Percentiles rank a stretch among this genome's conserved stretches.
These are phyloP conservation scores for Anthonomus grandis DNA, from an alignment of 1,140 invertebrate genomes.

Conservation along the genomic window DNA sequence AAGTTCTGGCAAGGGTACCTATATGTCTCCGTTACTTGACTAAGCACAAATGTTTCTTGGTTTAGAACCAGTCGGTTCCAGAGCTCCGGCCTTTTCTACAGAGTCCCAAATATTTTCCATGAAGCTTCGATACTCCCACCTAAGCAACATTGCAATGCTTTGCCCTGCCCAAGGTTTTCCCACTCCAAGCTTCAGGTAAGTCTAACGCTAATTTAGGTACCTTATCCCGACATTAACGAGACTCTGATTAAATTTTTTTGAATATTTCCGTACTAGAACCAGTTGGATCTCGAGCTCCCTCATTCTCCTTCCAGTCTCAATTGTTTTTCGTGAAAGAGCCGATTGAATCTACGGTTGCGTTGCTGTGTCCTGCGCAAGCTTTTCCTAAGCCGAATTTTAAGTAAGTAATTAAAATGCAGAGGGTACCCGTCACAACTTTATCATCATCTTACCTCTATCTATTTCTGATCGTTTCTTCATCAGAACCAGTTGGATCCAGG, in stretches of 20 bases:
- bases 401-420: not conserved
- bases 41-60: no score
- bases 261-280: no score
- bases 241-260: slow-evolving; percentile 9
- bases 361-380: slow-evolving; percentile 58
- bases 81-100: slow-evolving; percentile 56
- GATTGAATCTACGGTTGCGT: slow-evolving; percentile 44
- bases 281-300: slow-evolving; percentile 64
- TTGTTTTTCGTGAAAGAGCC: slow-evolving; percentile 58
- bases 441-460: slow-evolving; percentile 9
- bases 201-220: slow-evolving; percentile 53
- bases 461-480: no score
- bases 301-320: slow-evolving; percentile 68
- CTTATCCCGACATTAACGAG: slow-evolving; percentile 33
- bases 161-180: slow-evolving; percentile 67
- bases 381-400: slow-evolving; percentile 48
- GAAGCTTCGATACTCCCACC: slow-evolving; percentile 13
- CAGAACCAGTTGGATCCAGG: slow-evolving; percentile 65
- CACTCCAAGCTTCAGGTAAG: slow-evolving; percentile 68
- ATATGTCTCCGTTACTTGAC: no score
- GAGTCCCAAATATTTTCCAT: slow-evolving; percentile 45
- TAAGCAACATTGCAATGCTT: slow-evolving; percentile 53
- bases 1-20: slow-evolving; percentile 72
- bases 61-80: slow-evolving; percentile 52
- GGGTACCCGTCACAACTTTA: slow-evolving; percentile 46